These are phyloP conservation scores for Alauda arvensis DNA, from an alignment of 2,797 vertebrate species.

Conservation along the genomic window DNA sequence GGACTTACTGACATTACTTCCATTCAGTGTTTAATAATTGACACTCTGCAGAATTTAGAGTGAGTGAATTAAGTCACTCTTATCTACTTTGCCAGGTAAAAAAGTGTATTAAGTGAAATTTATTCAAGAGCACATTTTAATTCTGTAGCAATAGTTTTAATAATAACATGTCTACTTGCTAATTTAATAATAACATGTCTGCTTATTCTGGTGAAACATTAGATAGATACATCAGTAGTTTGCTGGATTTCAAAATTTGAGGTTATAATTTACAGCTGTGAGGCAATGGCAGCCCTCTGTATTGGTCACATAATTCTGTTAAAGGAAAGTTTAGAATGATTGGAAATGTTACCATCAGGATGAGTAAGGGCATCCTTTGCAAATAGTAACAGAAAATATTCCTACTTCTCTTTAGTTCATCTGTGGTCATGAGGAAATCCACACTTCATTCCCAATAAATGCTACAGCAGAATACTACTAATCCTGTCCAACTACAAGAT, in stretches of 20 bases:
- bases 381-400: not conserved
- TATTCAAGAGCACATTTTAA: not conserved
- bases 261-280: not conserved
- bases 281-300: not conserved
- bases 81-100: conserved; percentile 12
- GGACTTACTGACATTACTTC: not conserved
- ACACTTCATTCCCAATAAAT: not conserved
- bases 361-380: not conserved
- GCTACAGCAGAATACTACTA: not conserved
- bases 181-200: not conserved
- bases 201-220: not conserved
- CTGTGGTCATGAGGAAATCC: not conserved
- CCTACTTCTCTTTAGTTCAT: not conserved
- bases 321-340: not conserved
- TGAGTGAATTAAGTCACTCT: not conserved
- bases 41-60: not conserved
- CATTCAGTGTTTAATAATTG: conserved; percentile 13
- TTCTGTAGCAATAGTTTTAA: not conserved
- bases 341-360: not conserved
- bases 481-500: not conserved
- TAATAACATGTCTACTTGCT: not conserved
- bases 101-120: not conserved
- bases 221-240: not conserved
- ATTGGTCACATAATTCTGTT: not conserved
- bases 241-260: not conserved